A percentile compares a stretch with the other conserved stretches of the same genome.
Evolutionary conservation across 2,888 invertebrate species (phyloP).

Genomic region (Ommatoiulus sabulosus): DNA sequence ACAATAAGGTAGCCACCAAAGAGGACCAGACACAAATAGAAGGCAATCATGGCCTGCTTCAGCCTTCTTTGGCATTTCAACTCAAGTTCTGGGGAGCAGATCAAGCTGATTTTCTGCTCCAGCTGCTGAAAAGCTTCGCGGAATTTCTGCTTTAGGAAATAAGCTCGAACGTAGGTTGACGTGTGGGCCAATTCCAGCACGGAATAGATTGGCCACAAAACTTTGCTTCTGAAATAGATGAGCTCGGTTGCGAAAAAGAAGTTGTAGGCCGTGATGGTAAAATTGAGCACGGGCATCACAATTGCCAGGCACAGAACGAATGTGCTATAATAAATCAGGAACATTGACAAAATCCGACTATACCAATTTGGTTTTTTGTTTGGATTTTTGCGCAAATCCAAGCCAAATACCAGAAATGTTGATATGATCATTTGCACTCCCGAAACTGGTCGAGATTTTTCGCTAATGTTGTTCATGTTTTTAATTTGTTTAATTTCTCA

Average conservation of each 20-base stretch:
- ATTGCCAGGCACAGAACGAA: neutral
- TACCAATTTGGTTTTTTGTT: neutral
- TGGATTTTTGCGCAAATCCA: neutral
- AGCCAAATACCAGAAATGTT: neutral
- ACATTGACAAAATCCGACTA: neutral
- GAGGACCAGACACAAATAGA: neutral
- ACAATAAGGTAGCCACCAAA: neutral
- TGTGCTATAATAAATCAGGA: neutral
- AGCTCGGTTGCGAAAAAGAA: neutral
- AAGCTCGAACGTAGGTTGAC: neutral
- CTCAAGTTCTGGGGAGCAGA: neutral
- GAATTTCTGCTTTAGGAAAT: neutral
- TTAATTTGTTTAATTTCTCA: neutral
- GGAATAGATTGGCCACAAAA: constrained; percentile 3
- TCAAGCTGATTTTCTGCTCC: constrained; percentile 7
- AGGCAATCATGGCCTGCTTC: neutral
- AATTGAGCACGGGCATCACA: constrained; percentile 8
- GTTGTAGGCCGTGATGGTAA: neutral
- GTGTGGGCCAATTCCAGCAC: neutral
- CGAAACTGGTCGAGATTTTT: neutral
- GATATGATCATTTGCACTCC: neutral
- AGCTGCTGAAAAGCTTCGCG: neutral
- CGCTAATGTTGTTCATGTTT: neutral
- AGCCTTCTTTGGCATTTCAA: neutral
- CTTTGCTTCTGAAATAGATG: constrained; percentile 14